Evolutionary conservation across 1,140 invertebrate species (phyloP), one percentile per base, ranked within the genome.

Genomic region (Yoshiicerus persimilis): DNA sequence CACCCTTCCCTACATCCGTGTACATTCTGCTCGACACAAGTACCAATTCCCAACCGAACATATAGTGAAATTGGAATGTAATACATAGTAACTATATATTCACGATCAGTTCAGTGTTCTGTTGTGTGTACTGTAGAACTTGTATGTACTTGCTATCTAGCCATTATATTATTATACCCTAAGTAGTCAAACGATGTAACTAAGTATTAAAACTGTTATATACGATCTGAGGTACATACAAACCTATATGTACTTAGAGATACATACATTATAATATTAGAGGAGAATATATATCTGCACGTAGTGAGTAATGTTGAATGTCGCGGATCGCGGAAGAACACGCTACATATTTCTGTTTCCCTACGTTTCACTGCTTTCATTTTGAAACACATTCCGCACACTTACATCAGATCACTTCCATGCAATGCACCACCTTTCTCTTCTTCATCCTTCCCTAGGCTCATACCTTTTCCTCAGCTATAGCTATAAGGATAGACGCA

Each of bases 301-400:
- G 16, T 30, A 23, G 3, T 34, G 75, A 80, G 34, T 80, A 80
- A 32, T 80, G 66, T 80, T 38, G 75, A 80, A 80, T 80, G 75
- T 80, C 75, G 75, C 32, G 75, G 32, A 80, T 80, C 75, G 30
- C 30, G 32, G 32, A 80, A 80, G 75, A 80, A 80, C 75, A 80
- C 75, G 75, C 75, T 80, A 80, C 75, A 80, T 80, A 80, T 80
- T 80, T 80, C 75, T 80, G 75, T 80, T 80, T 80, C 75, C 75
- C 75, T 80, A 2, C 75, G 32, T 80, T 32, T 80, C 75, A 80
- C 75, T 80, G 30, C 75, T 80, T 80, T 80, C 30, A 80, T 80
- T 32, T 80, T 80, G 66, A 30, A 66, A 80, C 75, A 80, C 75
- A 80, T 80, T 80, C 75, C 34, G 32, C 75, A 80, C 75, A 80